Conservation (phyloP, 2,888 invertebrate genomes). For the Lymantria monacha region DNA sequence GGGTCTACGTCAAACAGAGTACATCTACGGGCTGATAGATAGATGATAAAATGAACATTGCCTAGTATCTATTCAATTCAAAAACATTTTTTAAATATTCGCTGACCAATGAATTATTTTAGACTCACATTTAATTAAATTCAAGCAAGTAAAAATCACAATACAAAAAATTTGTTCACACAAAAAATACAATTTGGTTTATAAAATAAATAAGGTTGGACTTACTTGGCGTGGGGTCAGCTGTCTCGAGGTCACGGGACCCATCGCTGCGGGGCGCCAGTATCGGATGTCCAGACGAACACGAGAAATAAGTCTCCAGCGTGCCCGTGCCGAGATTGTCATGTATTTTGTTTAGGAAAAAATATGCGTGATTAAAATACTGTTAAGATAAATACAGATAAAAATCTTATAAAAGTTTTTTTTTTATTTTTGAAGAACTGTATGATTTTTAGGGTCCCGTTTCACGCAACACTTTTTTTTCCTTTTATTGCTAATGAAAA, state of each 20-base stretch:
- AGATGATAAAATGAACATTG: too few relatives aligned
- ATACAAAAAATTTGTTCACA: not conserved
- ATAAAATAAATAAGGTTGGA: slow-evolving; percentile 20
- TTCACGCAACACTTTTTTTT: too few relatives aligned
- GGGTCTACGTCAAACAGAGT: too few relatives aligned
- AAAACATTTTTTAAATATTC: too few relatives aligned
- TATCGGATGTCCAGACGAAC: slow-evolving; percentile 19
- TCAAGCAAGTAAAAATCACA: too few relatives aligned
- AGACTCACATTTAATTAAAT: too few relatives aligned
- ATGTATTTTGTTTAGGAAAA: not conserved
- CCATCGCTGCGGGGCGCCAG: slow-evolving; percentile 21
- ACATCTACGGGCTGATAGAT: too few relatives aligned
- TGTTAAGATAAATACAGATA: not conserved
- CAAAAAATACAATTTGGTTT: not conserved
- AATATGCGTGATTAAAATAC: not conserved
- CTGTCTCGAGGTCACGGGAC: slow-evolving; percentile 22
- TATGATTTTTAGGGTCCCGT: not conserved
- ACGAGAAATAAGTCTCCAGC: not conserved
- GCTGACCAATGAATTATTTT: too few relatives aligned
- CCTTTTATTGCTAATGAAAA: too few relatives aligned
- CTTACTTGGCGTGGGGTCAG: slow-evolving; percentile 15
- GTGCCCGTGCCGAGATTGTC: not conserved
- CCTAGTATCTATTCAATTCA: too few relatives aligned
- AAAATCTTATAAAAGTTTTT: not conserved
- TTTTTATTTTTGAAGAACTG: not conserved